Percentiles rank a stretch among this genome's conserved stretches.
Conservation (phyloP, 2,113 vertebrate species). For the Oncorhynchus mykiss region DNA sequence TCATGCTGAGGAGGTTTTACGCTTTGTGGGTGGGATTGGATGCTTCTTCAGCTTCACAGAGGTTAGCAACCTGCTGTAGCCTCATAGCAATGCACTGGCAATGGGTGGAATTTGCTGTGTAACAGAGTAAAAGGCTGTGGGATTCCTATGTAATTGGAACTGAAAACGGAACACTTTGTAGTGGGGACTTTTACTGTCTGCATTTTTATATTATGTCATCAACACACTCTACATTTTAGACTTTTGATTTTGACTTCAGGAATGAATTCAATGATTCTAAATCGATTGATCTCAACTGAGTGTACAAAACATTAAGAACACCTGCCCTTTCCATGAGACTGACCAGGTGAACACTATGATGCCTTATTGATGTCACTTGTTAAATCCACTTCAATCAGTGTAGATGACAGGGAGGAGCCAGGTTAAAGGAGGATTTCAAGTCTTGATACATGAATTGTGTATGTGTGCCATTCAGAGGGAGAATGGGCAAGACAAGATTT, state of each 20-base stretch:
- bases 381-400: no score
- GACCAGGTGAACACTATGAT: no score
- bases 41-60: conserved; percentile 92
- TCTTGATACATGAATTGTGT: no score
- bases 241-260: neutral
- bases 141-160: neutral
- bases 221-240: no score
- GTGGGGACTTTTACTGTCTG: neutral
- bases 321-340: no score
- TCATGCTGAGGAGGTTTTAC: conserved; percentile 80
- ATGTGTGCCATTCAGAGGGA: no score
- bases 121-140: neutral
- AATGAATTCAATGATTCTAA: neutral
- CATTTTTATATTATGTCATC: neutral
- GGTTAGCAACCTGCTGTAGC: conserved; percentile 59
- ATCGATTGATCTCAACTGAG: neutral
- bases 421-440: no score
- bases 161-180: neutral
- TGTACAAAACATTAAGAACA: no score
- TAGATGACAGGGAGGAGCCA: no score
- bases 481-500: no score
- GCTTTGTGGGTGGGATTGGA: conserved; percentile 85
- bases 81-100: neutral
- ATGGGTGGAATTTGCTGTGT: neutral
- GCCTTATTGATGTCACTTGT: no score